A percentile compares a stretch with the other conserved stretches of the same genome.
phyloP scores from a whole-genome alignment of 2,113 vertebrate species.

The Euleptes europaea region DNA sequence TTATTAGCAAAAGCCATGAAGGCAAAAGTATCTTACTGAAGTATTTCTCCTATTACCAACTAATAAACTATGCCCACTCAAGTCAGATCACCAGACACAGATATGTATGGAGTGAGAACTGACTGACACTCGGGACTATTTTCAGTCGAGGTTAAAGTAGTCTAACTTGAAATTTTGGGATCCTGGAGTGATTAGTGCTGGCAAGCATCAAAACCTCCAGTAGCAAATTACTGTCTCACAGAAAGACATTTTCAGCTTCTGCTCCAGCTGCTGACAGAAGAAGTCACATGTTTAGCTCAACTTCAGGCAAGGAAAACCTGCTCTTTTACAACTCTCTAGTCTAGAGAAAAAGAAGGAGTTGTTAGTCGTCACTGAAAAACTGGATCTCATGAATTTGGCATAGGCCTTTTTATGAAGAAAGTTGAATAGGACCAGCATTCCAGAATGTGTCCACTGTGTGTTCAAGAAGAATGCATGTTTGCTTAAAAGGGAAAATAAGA shows the following conservation, averaged over 20 bases:
- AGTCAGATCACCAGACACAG: conserved; percentile 32
- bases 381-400: conserved; percentile 77
- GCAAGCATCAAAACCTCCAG: conserved; percentile 80
- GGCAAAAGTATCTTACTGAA: conserved; percentile 40
- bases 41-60: conserved; percentile 48
- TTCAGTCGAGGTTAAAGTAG: conserved; percentile 48
- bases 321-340: conserved; percentile 80
- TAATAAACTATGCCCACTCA: conserved; percentile 56
- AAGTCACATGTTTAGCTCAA: conserved; percentile 83
- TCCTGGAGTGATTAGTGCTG: conserved; percentile 82
- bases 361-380: conserved; percentile 83
- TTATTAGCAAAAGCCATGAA: conserved; percentile 38
- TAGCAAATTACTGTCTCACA: conserved; percentile 86
- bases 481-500: conserved; percentile 71
- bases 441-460: conserved; percentile 75
- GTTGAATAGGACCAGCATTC: conserved; percentile 73
- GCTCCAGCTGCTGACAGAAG: conserved; percentile 81
- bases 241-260: conserved; percentile 86
- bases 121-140: conserved; percentile 52
- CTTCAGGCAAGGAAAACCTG: conserved; percentile 83
- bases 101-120: conserved; percentile 24
- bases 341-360: conserved; percentile 76
- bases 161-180: conserved; percentile 66
- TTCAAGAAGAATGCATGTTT: conserved; percentile 65
- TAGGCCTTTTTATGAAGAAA: conserved; percentile 74